These are phyloP conservation scores for Hippocampus kuda DNA, from an alignment of 2,797 vertebrate species.

Conservation along the genomic window DNA sequence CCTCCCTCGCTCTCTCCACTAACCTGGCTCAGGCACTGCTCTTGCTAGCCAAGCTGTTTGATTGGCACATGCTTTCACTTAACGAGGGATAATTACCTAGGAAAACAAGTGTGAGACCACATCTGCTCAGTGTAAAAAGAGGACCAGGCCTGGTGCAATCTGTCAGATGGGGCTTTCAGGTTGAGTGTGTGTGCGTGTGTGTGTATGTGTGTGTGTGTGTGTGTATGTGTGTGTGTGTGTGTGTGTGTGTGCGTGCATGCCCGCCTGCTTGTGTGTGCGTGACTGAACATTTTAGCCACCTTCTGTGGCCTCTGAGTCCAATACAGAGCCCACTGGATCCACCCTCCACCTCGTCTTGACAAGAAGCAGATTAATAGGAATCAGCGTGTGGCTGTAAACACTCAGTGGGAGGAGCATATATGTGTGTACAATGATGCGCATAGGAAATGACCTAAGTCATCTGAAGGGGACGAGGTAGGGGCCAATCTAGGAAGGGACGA, in stretches of 20 bases:
- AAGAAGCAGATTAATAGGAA: conserved; percentile 91
- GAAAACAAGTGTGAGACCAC: conserved; percentile 87
- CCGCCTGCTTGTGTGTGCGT: conserved; percentile 26
- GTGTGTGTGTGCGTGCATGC: too few species aligned
- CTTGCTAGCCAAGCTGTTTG: conserved; percentile 78
- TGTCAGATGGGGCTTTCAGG: conserved; percentile 70
- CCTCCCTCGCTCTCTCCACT: conserved; percentile 35
- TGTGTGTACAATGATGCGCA: conserved; percentile 41
- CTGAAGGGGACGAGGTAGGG: conserved; percentile 43
- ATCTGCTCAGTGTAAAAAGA: conserved; percentile 89
- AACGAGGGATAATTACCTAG: conserved; percentile 97
- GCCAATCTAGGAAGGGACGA: conserved; percentile 62
- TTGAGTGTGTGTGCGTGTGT: conserved; percentile 26
- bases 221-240: too few species aligned
- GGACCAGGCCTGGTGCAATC: conserved; percentile 65
- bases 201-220: too few species aligned
- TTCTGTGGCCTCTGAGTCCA: conserved; percentile 38
- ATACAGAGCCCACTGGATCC: conserved; percentile 43
- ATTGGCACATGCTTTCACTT: conserved; percentile 96
- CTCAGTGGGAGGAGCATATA: conserved; percentile 56
- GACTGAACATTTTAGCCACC: conserved; percentile 45
- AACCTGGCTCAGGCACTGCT: conserved; percentile 50
- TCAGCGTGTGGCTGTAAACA: conserved; percentile 85
- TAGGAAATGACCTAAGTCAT: conserved; percentile 53
- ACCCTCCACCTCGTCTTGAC: conserved; percentile 50